phyloP scores from a whole-genome alignment of 2,797 vertebrate genomes.

The Sebastes flavidus region DNA sequence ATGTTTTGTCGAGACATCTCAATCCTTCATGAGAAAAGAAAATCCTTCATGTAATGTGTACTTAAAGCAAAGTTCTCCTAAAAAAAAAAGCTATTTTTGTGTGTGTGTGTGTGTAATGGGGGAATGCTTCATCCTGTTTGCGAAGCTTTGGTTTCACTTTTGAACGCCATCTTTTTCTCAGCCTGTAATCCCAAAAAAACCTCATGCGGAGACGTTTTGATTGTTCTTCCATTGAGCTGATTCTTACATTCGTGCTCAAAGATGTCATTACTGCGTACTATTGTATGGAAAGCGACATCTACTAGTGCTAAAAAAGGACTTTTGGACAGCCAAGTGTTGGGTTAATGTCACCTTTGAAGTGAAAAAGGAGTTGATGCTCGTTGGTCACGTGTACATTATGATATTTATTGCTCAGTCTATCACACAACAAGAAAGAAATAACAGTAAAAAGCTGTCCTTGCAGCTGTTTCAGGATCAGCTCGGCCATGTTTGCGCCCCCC shows the following conservation, averaged over 20 bases:
- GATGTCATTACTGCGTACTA: slow-evolving; percentile 48
- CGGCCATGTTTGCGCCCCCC: slow-evolving; percentile 16
- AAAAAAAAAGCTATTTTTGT: slow-evolving; percentile 75
- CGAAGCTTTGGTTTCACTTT: slow-evolving; percentile 80
- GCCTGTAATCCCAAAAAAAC: neutral
- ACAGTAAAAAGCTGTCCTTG: slow-evolving; percentile 50
- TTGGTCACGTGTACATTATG: slow-evolving; percentile 62
- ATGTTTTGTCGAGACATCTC: slow-evolving; percentile 55
- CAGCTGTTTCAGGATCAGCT: slow-evolving; percentile 53
- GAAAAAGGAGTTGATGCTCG: slow-evolving; percentile 62
- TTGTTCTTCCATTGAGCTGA: slow-evolving; percentile 75
- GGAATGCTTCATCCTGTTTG: slow-evolving; percentile 60
- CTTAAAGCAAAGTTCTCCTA: slow-evolving; percentile 84
- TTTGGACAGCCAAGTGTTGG: slow-evolving; percentile 7
- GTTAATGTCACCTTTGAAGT: slow-evolving; percentile 45
- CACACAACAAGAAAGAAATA: slow-evolving; percentile 56
- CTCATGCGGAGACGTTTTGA: slow-evolving; percentile 32
- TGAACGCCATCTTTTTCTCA: slow-evolving; percentile 43
- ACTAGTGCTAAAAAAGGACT: slow-evolving; percentile 34
- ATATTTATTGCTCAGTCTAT: slow-evolving; percentile 85
- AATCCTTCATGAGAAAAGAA: slow-evolving; percentile 57
- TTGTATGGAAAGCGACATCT: slow-evolving; percentile 56
- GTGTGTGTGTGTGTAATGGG: slow-evolving; percentile 31
- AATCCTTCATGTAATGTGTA: slow-evolving; percentile 68
- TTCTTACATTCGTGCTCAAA: slow-evolving; percentile 80